These are phyloP conservation scores for Chunga burmeisteri DNA, from an alignment of 2,113 vertebrate genomes.

Conservation along the genomic window DNA sequence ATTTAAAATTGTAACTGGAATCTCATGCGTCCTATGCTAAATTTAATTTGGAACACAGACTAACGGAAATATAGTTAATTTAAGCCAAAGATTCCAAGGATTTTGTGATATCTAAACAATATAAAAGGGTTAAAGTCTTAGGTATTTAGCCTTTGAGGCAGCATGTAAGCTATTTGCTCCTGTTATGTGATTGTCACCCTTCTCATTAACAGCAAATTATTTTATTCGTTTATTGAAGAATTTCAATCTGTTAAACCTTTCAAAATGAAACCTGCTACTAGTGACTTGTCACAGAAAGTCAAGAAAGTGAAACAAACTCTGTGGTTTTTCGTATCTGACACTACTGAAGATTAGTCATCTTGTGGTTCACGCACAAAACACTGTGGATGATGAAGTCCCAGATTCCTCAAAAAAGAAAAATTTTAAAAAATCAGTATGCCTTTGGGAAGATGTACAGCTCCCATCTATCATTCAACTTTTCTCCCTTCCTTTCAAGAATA, in stretches of 20 bases:
- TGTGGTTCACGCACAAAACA: not conserved
- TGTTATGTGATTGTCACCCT: not conserved
- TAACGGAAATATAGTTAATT: not conserved
- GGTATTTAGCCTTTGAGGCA: not conserved
- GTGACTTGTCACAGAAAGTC: not conserved
- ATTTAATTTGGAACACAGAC: not conserved
- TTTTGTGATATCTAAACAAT: not conserved
- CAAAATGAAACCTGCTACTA: not conserved
- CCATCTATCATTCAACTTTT: not conserved
- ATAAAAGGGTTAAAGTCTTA: not conserved
- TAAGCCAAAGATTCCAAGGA: not conserved
- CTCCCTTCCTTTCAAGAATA: not conserved
- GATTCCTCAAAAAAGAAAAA: not conserved
- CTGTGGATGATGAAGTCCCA: not conserved
- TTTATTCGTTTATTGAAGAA: not conserved
- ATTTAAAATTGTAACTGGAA: not conserved
- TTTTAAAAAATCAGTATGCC: not conserved
- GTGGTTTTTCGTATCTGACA: not conserved
- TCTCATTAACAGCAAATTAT: not conserved
- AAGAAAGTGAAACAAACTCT: not conserved
- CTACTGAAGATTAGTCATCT: not conserved
- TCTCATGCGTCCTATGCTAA: not conserved
- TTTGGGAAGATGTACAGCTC: not conserved
- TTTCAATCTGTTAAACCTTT: not conserved
- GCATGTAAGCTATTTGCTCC: not conserved